Evolutionary conservation across 2,888 invertebrate species (phyloP), one percentile per base, ranked within the genome.

Genomic region (Drosophila maculinotata): DNA sequence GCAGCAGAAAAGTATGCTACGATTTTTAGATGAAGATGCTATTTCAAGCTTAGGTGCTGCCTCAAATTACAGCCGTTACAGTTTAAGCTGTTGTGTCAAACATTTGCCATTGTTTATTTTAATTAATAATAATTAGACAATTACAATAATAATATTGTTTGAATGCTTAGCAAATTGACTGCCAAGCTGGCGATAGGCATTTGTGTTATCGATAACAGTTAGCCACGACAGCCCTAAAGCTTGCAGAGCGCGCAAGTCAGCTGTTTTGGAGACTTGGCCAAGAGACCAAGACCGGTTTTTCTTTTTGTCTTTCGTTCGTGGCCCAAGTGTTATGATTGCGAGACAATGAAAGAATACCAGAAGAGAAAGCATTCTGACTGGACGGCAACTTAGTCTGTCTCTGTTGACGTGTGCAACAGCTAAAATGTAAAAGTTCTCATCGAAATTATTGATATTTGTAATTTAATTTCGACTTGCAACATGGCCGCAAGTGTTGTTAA

Each of bases 401-500:
- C 53, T 83, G 81, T 86, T 74, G 81, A 81, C 81, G 81, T 81
- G 76, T 86, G 66, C 80, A 83, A 51, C 58, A 48, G 26, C 1
- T 15, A 45, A 70, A 66, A 83, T 70, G 74, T 42, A 28, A 45
- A 48, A 51, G 20, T 41, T 8, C 20, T 23, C 35, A 33, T 8
- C 7, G 9, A 15, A 42, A n/a, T 36, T 14, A 6, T 15, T 45
- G 17, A 28, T 8, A 23, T 51, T 47, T 35, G n/a, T 20, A n/a
- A n/a, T 42, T 35, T 33, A 7, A n/a, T 7, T 44, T 10, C 4
- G 23, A 3, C 7, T 39, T 0, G 7, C 36, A 52, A 35, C 3
- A 23, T 80, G 80, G 83, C 83, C 2, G 85, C 80, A 20, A 82
- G 80, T 54, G 79, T 80, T 25, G 83, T 82, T 4, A 79, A 84